Conservation (phyloP, 92 coral and sea anemone genomes). For the Paragorgia papillata region DNA sequence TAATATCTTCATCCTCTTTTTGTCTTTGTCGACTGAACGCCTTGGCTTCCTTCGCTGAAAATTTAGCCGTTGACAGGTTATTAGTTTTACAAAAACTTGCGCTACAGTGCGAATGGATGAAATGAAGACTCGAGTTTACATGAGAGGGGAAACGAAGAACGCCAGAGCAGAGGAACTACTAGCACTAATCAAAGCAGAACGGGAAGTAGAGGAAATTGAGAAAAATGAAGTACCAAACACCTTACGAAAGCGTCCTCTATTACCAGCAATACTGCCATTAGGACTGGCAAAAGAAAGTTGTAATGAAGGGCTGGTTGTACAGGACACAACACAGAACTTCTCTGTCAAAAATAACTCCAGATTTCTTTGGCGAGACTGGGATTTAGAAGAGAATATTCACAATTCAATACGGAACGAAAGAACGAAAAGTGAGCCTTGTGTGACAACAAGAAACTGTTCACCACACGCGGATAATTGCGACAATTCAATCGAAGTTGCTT, state of each 20-base stretch:
- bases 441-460: neutral
- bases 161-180: slow-evolving; percentile 93
- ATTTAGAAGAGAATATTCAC: slow-evolving; percentile 15
- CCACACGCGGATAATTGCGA: slow-evolving; percentile 6
- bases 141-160: slow-evolving; percentile 92
- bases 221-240: slow-evolving; percentile 30
- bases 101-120: slow-evolving; percentile 16
- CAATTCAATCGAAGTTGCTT: neutral
- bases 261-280: slow-evolving; percentile 12
- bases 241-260: slow-evolving; percentile 11
- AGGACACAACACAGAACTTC: neutral
- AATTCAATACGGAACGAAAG: neutral
- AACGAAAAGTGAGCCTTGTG: neutral
- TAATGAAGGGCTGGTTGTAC: neutral
- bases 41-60: neutral
- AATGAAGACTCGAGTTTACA: slow-evolving; percentile 3
- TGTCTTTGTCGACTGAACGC: no score
- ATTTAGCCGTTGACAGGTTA: neutral
- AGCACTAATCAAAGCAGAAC: slow-evolving; percentile 80
- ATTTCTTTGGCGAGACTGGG: slow-evolving; percentile 37
- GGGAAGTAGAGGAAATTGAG: slow-evolving; percentile 45
- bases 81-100: neutral
- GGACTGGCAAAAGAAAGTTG: neutral
- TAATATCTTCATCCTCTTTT: no score
- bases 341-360: neutral